A percentile compares a stretch with the other conserved stretches of the same genome.
Conservation (phyloP, 2,888 invertebrate species). For the Scaptomyza parva region DNA sequence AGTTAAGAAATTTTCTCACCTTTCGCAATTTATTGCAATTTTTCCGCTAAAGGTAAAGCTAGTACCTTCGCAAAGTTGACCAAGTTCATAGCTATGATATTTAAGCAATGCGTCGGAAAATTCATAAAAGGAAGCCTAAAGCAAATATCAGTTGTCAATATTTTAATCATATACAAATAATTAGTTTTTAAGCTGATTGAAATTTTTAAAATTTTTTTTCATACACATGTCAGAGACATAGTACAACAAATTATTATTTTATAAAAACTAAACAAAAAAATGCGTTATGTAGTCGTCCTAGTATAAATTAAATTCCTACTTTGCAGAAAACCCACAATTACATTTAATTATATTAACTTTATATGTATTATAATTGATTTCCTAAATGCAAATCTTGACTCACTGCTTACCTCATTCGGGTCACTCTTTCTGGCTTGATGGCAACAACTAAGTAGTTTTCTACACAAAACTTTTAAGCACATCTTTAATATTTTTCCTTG, state of each 20-base stretch:
- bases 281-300: not conserved
- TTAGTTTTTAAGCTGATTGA: no score
- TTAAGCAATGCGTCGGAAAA: conserved; percentile 81
- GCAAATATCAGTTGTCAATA: conserved; percentile 5
- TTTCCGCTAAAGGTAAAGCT: conserved; percentile 82
- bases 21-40: conserved; percentile 83
- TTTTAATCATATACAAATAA: conserved; percentile 24
- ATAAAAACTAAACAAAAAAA: not conserved
- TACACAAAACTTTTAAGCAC: conserved; percentile 62
- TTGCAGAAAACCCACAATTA: not conserved
- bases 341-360: not conserved
- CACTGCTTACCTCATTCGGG: conserved; percentile 83
- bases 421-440: conserved; percentile 70
- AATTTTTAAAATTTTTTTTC: not conserved
- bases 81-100: conserved; percentile 76
- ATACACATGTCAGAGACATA: conserved; percentile 19
- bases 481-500: conserved; percentile 32
- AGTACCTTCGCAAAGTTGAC: conserved; percentile 79
- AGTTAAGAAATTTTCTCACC: conserved; percentile 63
- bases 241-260: conserved; percentile 16
- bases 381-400: not conserved
- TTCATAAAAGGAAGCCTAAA: conserved; percentile 82
- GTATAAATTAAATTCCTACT: not conserved
- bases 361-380: conserved; percentile 4
- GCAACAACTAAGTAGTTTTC: conserved; percentile 70